Base-by-base conservation (phyloP, 2,888 invertebrate species). In the Cataglyphis albicans region DNA sequence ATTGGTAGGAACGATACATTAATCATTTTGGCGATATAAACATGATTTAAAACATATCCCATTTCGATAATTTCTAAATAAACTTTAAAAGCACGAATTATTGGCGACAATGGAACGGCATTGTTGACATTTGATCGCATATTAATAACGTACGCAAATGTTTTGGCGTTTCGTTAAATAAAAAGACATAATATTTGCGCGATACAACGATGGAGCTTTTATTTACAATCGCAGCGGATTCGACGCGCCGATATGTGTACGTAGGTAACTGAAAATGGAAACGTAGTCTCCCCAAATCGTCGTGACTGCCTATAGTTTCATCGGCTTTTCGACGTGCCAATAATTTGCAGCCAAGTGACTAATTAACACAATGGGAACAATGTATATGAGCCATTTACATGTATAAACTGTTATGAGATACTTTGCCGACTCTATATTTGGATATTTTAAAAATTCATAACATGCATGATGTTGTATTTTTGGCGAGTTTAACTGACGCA, bases 121-220 rank as follows among this genome's bases (percentile, higher is more conserved):
- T 32, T 78, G 73, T 78, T 72, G 73, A 78, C 59, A 70, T 35
- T 57, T 44, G 68, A 68, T 78, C 68, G 57, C 41, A 29, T 68
- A 78, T 78, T 78, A 78, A 68, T 57, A 78, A 78, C 76, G 68
- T 68, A 68, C 76, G n/a, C 57, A 48, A 41, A 29, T 68, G 35
- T 59, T 78, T 41, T 68, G 57, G n/a, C 35, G 68, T 41, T 57
- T 29, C 32, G 68, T 68, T 76, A n/a, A 41, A 78, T 57, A 78
- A 68, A 78, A 78, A 57, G 41, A 18, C 76, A 78, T 78, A 76
- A 76, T 61, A 78, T 78, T 78, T 78, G 76, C 57, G n/a, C 76
- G 68, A 59, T 32, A 32, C 57, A 44, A 78, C 57, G 59, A 75
- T 75, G 52, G 65, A 78, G 76, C 61, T 57, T 76, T 78, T 78